Evolutionary conservation across 2,888 invertebrate species (phyloP).

Genomic region (Leucophora obtusa): DNA sequence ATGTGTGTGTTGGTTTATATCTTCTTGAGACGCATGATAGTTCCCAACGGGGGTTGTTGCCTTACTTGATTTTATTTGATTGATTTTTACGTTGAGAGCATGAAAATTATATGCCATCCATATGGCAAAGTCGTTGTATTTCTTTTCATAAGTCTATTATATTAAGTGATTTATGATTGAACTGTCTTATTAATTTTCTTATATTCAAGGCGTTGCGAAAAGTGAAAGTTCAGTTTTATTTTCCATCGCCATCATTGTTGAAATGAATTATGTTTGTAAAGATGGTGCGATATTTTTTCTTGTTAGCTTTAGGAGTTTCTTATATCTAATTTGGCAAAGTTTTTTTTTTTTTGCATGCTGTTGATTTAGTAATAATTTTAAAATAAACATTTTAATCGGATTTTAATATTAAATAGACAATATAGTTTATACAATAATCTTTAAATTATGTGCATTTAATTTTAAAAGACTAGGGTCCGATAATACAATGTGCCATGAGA

Average conservation of each 20-base stretch:
- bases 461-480: neutral
- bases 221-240: constrained; percentile 31
- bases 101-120: constrained; percentile 30
- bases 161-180: constrained; percentile 57
- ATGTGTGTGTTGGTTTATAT: neutral
- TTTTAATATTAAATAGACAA: constrained; percentile 14
- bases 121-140: constrained; percentile 14
- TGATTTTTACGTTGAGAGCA: constrained; percentile 42
- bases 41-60: constrained; percentile 23
- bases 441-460: constrained; percentile 39
- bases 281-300: constrained; percentile 21
- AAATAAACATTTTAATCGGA: constrained; percentile 25
- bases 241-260: constrained; percentile 18
- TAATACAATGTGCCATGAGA: no score
- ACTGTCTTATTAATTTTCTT: constrained; percentile 39
- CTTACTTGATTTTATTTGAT: constrained; percentile 48
- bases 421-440: constrained; percentile 31
- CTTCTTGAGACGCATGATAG: constrained; percentile 20
- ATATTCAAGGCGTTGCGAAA: constrained; percentile 31
- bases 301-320: neutral
- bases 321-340: constrained; percentile 4
- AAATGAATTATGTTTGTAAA: constrained; percentile 38
- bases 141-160: constrained; percentile 46
- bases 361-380: constrained; percentile 33
- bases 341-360: constrained; percentile 5